Conservation (phyloP, 2,797 vertebrate genomes). For the Holocentrus rufus region DNA sequence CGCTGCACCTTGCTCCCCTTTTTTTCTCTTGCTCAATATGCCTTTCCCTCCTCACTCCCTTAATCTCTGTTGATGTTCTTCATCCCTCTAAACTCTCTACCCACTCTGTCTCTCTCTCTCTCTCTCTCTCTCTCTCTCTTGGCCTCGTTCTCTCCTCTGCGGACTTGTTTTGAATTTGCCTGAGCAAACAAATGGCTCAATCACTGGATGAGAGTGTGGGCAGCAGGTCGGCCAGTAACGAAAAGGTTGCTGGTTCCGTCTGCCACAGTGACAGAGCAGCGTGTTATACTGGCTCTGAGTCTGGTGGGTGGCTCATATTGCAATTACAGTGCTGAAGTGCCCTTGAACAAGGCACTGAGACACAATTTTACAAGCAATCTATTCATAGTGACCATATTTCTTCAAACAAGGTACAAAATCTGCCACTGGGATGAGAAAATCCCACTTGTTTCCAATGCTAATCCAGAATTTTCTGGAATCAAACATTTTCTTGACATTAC, state of each 20-base stretch:
- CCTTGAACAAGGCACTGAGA: constrained; percentile 34
- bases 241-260: constrained; percentile 45
- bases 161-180: constrained; percentile 37
- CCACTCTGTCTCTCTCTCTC: constrained; percentile 18
- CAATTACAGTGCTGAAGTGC: constrained; percentile 34
- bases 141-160: constrained; percentile 16
- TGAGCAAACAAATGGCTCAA: constrained; percentile 38
- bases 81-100: constrained; percentile 24
- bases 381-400: too few species aligned
- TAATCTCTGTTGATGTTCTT: not conserved
- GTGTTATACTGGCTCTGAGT: constrained; percentile 2
- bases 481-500: too few species aligned
- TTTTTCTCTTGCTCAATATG: constrained; percentile 30
- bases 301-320: constrained; percentile 42
- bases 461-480: too few species aligned
- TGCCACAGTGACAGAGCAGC: constrained; percentile 21
- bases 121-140: not conserved
- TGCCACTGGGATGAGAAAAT: too few species aligned
- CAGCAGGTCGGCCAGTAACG: constrained; percentile 20
- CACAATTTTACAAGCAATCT: not conserved
- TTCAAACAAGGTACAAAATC: too few species aligned
- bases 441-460: too few species aligned
- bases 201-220: constrained; percentile 40
- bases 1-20: constrained; percentile 7
- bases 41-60: not conserved